Base-by-base conservation (phyloP, 2,888 invertebrate genomes). In the Polietes domitor region DNA sequence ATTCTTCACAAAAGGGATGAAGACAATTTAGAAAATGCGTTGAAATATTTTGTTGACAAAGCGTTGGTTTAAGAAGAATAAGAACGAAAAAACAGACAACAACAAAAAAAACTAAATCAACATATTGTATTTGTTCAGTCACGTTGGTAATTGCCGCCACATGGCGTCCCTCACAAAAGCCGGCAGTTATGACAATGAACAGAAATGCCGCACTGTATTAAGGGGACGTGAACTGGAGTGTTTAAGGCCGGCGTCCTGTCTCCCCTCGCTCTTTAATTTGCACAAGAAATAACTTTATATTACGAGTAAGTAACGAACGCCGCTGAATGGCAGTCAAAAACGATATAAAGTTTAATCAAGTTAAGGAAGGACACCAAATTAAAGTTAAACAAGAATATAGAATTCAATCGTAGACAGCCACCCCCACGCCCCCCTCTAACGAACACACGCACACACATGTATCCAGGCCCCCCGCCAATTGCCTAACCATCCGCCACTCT, bases 121-220 rank as follows among this genome's bases (percentile, higher is more conserved):
- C 85, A 80, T 80, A 85, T 87, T 87, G 86, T 87, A 81, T 85
- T 85, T 86, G 83, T 82, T 82, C 85, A 86, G 80, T 86, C 87
- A 86, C 81, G 82, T 84, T 85, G 84, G 78, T 86, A 85, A 87
- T 87, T 86, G 85, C 76, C 85, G 80, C 85, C 86, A 85, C 86
- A 85, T 86, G 86, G 81, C 81, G 85, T 83, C 85, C 78, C 41
- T 55, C 72, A 26, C 55, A 74, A 73, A 81, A 81, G 73, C 84
- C 75, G 81, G 76, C 84, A 75, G 41, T 79, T 81, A 78, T 81
- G 84, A 81, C 84, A 84, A 76, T 72, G 77, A 41, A 75, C 50
- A 6, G 28, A 71, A 24, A 41, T 58, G 61, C 76, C 24, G 53
- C 75, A 65, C 24, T 41, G 58, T 50, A 77, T 80, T 75, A 78